Evolutionary conservation across 2,797 vertebrate species (phyloP).

Genomic region (Emys orbicularis): DNA sequence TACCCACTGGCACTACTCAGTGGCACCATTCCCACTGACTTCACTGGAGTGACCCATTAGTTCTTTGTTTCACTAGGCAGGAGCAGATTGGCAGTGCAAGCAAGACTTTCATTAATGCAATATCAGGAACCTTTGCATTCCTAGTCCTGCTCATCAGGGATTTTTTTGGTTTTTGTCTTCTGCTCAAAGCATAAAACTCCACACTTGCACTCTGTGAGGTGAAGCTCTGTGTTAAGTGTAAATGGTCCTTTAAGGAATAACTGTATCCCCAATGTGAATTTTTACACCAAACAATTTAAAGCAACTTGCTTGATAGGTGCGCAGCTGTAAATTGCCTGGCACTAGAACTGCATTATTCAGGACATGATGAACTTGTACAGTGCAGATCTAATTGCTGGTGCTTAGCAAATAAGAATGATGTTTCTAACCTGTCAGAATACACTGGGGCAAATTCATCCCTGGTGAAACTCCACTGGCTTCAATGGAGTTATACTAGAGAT

Average conservation of each 20-base stretch:
- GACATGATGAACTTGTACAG: background rate
- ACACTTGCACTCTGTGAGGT: background rate
- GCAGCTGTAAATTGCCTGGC: background rate
- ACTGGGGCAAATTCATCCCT: background rate
- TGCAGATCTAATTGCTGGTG: background rate
- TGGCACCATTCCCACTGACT: conserved; percentile 13
- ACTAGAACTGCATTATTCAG: background rate
- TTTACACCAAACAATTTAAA: background rate
- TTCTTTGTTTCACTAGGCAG: conserved; percentile 17
- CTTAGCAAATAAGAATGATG: background rate
- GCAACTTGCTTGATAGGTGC: background rate
- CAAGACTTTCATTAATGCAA: conserved; percentile 7
- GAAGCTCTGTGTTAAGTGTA: background rate
- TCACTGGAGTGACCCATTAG: background rate
- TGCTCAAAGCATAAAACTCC: background rate
- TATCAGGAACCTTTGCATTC: conserved; percentile 20
- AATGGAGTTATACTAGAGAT: background rate
- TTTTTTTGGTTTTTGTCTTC: background rate
- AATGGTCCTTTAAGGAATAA: background rate
- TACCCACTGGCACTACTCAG: conserved; percentile 2
- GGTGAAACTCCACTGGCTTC: rapidly evolving
- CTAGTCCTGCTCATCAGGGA: background rate
- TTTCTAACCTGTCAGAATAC: background rate
- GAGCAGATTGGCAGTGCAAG: conserved; percentile 14
- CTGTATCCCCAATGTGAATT: background rate